A percentile compares a stretch with the other conserved stretches of the same genome.
phyloP scores from a whole-genome alignment of 2,888 invertebrate species.

The Augiades crinisus region DNA sequence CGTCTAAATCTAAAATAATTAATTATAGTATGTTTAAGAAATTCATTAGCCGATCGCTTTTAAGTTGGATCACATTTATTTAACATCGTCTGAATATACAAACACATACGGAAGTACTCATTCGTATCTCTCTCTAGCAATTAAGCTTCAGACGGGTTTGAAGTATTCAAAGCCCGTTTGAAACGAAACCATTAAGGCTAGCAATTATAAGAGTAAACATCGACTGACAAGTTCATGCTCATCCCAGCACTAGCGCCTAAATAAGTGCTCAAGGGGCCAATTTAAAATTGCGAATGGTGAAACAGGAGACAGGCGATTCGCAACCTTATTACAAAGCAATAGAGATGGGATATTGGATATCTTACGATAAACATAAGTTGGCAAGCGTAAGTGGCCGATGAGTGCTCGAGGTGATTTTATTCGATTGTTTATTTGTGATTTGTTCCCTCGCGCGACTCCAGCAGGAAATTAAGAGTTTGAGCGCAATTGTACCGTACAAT shows the following conservation, averaged over 20 bases:
- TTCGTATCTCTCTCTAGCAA: constrained; percentile 23
- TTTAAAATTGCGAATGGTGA: constrained; percentile 26
- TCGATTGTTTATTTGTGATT: constrained; percentile 72
- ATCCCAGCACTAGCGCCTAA: constrained; percentile 47
- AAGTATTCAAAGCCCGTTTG: constrained; percentile 23
- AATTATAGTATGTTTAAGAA: constrained; percentile 16
- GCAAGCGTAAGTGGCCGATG: constrained; percentile 59
- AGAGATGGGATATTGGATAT: constrained; percentile 29
- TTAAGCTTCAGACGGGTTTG: constrained; percentile 31
- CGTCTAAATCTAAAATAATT: constrained; percentile 9
- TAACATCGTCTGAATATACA: constrained; percentile 17
- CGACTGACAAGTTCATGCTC: constrained; percentile 31
- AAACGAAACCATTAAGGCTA: constrained; percentile 26
- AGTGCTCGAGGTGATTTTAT: constrained; percentile 67
- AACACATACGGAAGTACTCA: constrained; percentile 19
- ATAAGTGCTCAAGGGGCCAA: constrained; percentile 41
- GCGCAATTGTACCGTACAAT: constrained; percentile 12
- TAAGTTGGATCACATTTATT: constrained; percentile 7
- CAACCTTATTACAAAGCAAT: constrained; percentile 32
- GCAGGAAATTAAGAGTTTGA: constrained; percentile 44
- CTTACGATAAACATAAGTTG: constrained; percentile 27
- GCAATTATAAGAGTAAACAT: constrained; percentile 36
- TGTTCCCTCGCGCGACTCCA: constrained; percentile 41
- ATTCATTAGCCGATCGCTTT: constrained; percentile 11
- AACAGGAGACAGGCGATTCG: constrained; percentile 27